Evolutionary conservation across 92 coral and sea anemone species (phyloP).

Genomic region (Diadumene lineata): DNA sequence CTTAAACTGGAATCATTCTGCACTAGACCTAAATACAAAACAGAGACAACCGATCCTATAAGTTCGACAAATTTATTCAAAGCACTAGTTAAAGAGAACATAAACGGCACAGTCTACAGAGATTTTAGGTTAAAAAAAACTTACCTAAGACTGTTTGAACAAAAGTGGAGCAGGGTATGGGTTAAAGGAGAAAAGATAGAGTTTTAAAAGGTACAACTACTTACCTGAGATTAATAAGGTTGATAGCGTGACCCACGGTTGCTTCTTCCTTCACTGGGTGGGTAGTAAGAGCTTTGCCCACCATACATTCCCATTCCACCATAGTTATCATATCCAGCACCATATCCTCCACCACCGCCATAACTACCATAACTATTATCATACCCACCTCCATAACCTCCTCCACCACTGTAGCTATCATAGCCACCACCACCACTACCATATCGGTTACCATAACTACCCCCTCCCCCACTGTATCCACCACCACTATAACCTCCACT

Average conservation of each 20-base stretch:
- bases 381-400: slow-evolving; percentile 2
- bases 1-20: slow-evolving; percentile 61
- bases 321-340: slow-evolving; percentile 8
- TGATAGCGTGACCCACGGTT: slow-evolving; percentile 25
- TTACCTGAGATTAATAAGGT: slow-evolving; percentile 22
- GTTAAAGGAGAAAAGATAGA: neutral
- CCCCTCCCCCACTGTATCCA: slow-evolving; percentile 17
- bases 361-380: slow-evolving; percentile 23
- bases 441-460: slow-evolving; percentile 16
- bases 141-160: too few species aligned
- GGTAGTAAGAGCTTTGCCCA: slow-evolving; percentile 40
- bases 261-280: slow-evolving; percentile 1
- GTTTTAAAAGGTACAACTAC: neutral
- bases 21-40: slow-evolving; percentile 72
- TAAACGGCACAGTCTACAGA: too few species aligned
- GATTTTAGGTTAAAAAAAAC: too few species aligned
- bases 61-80: neutral
- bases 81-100: neutral
- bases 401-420: slow-evolving; percentile 11
- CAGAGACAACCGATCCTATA: slow-evolving; percentile 38
- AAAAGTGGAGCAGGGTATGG: neutral
- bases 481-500: slow-evolving; percentile 35
- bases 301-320: slow-evolving; percentile 9
- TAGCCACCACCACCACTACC: slow-evolving; percentile 13
- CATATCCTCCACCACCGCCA: slow-evolving; percentile 13